Evolutionary conservation across 2,888 invertebrate species (phyloP).

Genomic region (Trichopria drosophilae): DNA sequence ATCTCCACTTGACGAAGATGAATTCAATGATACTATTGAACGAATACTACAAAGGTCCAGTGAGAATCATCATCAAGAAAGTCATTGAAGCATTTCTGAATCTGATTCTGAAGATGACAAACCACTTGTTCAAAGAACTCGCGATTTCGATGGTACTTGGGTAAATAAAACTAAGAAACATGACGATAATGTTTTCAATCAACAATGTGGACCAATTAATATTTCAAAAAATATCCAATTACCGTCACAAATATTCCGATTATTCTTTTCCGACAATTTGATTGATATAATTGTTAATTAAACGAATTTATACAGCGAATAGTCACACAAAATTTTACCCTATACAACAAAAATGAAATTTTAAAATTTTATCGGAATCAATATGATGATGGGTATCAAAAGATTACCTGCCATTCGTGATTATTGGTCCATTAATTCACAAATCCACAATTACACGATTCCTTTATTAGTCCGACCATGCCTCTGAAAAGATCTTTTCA

Average conservation of each 20-base stretch:
- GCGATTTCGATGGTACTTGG: not conserved
- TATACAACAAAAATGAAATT: constrained; percentile 6
- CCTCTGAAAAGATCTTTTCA: not conserved
- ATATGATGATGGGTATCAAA: no score
- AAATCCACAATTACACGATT: constrained; percentile 2
- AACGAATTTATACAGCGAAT: not conserved
- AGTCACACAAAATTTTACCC: not conserved
- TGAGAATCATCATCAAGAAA: not conserved
- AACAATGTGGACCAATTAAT: not conserved
- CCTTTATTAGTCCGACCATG: not conserved
- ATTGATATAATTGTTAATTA: not conserved
- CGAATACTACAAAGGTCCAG: no score
- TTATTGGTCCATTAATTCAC: constrained; percentile 4
- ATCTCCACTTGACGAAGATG: no score
- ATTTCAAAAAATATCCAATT: no score
- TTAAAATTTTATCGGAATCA: not conserved
- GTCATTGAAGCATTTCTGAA: not conserved
- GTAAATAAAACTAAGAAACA: not conserved
- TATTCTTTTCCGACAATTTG: not conserved
- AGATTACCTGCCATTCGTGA: not conserved
- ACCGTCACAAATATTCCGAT: not conserved
- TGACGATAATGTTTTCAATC: not conserved
- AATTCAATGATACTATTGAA: no score
- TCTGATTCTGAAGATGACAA: constrained; percentile 1
- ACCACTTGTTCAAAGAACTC: not conserved